Base-by-base conservation (phyloP, 2,113 vertebrate genomes). In the Cheilinus undulatus region DNA sequence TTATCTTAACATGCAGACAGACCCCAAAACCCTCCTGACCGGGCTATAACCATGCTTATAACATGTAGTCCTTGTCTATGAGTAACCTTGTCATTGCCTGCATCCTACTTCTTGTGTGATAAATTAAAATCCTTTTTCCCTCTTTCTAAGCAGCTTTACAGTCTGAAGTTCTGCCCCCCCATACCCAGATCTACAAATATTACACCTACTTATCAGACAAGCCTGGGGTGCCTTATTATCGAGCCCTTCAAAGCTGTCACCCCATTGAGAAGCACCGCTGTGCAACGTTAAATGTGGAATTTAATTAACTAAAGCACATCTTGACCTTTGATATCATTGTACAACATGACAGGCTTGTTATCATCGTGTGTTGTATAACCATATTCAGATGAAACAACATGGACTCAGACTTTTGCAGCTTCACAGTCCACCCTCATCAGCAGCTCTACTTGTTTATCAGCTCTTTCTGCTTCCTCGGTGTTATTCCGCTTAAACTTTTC, bases 241-340 rank as follows among this genome's bases (percentile, higher is more conserved):
- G 0, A 53, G 67, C 67, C 24, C 73, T 84, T 79, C 69, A 81
- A 69, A 78, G 76, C 73, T 50, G 71, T 73, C 73, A 64, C 69
- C 76, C 9, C 48, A 7, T 42, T 59, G 49, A 78, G 80, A 74
- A 69, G 50, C 62, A 20, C 30, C 14, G 20, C 68, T 53, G 73
- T 54, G 69, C 71, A 53, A 61, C 78, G 77, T 76, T 65, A 76
- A 15, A 72, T 69, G 24, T 49, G 51, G 54, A 75, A 79, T 88
- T 89, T 56, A 86, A 85, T 89, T 85, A 83, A 61, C 54, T 69
- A 32, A 69, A 82, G 70, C 63, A 72, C 72, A 69, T 75, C 59
- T 57, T 73, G 85, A 86, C 85, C 82, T 83, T 78, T 87, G 27
- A 62, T 73, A 26, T 22, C 24, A 23, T 30, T 46, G n/a, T 34